Base-by-base conservation (phyloP, 2,113 vertebrate species). In the Varanus komodoensis region DNA sequence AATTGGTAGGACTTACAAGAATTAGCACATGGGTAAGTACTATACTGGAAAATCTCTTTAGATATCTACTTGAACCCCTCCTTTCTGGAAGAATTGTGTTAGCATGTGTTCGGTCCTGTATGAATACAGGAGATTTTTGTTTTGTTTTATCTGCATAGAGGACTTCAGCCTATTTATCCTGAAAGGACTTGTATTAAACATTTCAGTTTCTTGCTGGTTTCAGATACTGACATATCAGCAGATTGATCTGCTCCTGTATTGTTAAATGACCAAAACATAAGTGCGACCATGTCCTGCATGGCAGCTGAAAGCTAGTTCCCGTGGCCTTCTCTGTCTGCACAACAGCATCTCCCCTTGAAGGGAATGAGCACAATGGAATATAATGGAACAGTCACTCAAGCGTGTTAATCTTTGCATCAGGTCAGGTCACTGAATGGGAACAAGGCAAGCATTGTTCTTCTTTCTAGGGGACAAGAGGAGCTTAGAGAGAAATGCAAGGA, bases 401-500 rank as follows among this genome's bases (percentile, higher is more conserved):
- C 87, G 0, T 87, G 89, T 12, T 81, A 87, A 93, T 95, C n/a
- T 87, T 88, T 29, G 94, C 48, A 0, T 44, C 79, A 54, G 96
- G 94, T 44, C 79, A 54, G 96, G 94, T 93, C 94, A 91, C 57
- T 29, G 94, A 89, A 87, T 29, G 29, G 91, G 90, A 95, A 96
- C 95, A 95, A 96, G 92, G 92, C 90, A 0, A 87, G 90, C 52
- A 93, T 94, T 94, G 95, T 95, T 91, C 90, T 83, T 89, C 64
- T 0, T 83, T 89, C 64, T 0, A 52, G 2, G 79, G 86, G 89
- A 80, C 0, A 14, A 50, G 83, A 67, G 29, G 79, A 84, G 69
- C 84, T 0, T 0, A 92, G 86, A 92, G 27, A 6, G 0, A 86
- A 25, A 54, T 34, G 92, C 84, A 15, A 0, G 0, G 83, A 48